Conservation (phyloP, 30 jellyfish, hydroid and myxozoan species). For the Mastigias papua region DNA sequence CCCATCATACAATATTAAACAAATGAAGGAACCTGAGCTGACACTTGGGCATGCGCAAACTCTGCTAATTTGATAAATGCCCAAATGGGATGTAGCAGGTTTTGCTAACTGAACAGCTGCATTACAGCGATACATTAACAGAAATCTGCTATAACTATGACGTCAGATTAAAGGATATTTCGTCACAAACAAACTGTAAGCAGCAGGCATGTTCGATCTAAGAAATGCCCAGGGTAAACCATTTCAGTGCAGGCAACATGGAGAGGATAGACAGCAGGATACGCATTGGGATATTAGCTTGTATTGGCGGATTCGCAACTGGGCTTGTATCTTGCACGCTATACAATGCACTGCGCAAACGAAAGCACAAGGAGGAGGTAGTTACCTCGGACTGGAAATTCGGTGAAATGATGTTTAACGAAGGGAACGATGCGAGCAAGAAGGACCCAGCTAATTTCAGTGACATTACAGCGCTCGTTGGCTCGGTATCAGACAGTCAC, state of each 20-base stretch:
- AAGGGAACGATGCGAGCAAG: neutral
- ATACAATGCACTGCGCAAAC: neutral
- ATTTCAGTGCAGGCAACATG: neutral
- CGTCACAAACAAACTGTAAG: neutral
- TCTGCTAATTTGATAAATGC: too few species aligned
- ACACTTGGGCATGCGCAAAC: too few species aligned
- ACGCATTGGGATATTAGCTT: constrained; percentile 43
- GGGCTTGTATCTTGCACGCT: constrained; percentile 46
- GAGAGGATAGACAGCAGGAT: constrained; percentile 41
- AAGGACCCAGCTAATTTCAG: constrained; percentile 42
- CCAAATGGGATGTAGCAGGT: too few species aligned
- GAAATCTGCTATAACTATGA: too few species aligned
- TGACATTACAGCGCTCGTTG: constrained; percentile 57
- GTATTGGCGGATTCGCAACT: constrained; percentile 60
- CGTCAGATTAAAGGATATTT: too few species aligned
- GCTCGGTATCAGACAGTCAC: constrained; percentile 30
- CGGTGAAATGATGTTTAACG: constrained; percentile 49
- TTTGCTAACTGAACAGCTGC: too few species aligned
- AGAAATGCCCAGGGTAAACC: neutral
- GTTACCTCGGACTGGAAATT: neutral
- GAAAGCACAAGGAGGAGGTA: neutral
- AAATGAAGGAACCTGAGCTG: too few species aligned
- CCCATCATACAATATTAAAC: too few species aligned
- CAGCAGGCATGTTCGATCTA: neutral
- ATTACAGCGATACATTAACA: too few species aligned